Percentiles rank a stretch among this genome's conserved stretches.
Conservation (phyloP, 1,140 invertebrate species). For the Drosophila nebulosa region DNA sequence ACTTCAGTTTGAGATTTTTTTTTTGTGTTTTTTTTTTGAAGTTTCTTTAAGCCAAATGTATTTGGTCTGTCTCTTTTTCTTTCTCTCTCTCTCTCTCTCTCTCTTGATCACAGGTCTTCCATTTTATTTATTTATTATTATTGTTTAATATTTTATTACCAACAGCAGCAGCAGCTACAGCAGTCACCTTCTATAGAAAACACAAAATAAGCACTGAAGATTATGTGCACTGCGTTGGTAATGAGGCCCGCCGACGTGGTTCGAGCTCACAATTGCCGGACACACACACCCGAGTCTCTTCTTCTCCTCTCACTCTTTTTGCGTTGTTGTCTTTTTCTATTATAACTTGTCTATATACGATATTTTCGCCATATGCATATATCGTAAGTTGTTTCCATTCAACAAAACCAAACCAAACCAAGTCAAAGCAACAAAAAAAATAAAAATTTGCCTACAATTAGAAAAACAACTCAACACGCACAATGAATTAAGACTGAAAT, state of each 20-base stretch:
- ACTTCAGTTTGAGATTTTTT: not conserved
- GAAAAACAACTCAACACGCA: constrained; percentile 12
- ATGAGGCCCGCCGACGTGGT: constrained; percentile 51
- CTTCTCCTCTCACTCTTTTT: constrained; percentile 14
- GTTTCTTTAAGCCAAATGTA: constrained; percentile 15
- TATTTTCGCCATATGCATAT: constrained; percentile 46
- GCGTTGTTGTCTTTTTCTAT: too few species aligned
- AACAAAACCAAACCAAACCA: not conserved
- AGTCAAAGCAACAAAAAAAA: too few species aligned
- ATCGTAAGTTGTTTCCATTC: constrained; percentile 51
- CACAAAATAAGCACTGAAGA: constrained; percentile 21
- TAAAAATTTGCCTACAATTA: constrained; percentile 23
- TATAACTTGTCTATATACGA: constrained; percentile 55
- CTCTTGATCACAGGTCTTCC: constrained; percentile 26
- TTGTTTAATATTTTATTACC: constrained; percentile 59
- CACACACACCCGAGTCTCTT: constrained; percentile 26
- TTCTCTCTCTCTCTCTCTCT: not conserved
- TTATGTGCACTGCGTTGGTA: constrained; percentile 66
- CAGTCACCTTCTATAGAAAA: constrained; percentile 51
- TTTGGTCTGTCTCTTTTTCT: not conserved
- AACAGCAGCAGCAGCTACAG: too few species aligned
- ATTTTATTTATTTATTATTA: constrained; percentile 61
- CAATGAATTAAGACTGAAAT: not conserved
- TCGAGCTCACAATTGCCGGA: constrained; percentile 41
- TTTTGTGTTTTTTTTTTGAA: not conserved